Percentiles rank a stretch among this genome's conserved stretches.
These are phyloP conservation scores for Clarias gariepinus DNA, from an alignment of 2,113 vertebrate genomes.

Conservation along the genomic window DNA sequence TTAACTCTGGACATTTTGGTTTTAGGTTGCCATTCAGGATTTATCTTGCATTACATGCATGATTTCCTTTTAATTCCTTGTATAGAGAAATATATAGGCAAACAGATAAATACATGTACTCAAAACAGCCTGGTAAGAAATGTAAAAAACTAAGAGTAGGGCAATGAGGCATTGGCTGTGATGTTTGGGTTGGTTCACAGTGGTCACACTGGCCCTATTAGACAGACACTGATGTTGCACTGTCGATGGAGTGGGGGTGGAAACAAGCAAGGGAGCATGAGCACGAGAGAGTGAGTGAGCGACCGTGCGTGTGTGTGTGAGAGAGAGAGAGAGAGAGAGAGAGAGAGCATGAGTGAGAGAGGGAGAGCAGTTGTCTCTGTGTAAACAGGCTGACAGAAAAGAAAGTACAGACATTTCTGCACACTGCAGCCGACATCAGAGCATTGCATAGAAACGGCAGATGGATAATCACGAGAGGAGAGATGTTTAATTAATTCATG, in stretches of 20 bases:
- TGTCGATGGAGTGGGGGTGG: conserved; percentile 34
- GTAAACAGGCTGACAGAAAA: conserved; percentile 60
- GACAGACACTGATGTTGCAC: conserved; percentile 41
- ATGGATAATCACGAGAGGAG: conserved; percentile 42
- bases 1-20: not conserved
- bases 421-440: conserved; percentile 32
- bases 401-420: conserved; percentile 60
- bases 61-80: not conserved
- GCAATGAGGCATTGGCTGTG: conserved; percentile 14
- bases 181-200: conserved; percentile 36
- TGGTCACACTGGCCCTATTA: conserved; percentile 43
- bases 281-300: conserved; percentile 28
- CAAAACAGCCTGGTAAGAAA: conserved; percentile 1
- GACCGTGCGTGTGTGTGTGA: not conserved
- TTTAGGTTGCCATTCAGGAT: not conserved
- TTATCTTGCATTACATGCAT: not conserved
- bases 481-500: conserved; percentile 68
- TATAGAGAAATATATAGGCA: not conserved
- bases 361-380: conserved; percentile 30
- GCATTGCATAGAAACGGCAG: conserved; percentile 22
- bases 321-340: not conserved
- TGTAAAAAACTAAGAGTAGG: not conserved
- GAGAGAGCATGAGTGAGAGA: conserved; percentile 7
- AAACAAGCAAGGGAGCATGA: conserved; percentile 8
- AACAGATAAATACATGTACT: not conserved